Base-by-base conservation (phyloP, 2,113 vertebrate species). In the Xyliphius kryptos region DNA sequence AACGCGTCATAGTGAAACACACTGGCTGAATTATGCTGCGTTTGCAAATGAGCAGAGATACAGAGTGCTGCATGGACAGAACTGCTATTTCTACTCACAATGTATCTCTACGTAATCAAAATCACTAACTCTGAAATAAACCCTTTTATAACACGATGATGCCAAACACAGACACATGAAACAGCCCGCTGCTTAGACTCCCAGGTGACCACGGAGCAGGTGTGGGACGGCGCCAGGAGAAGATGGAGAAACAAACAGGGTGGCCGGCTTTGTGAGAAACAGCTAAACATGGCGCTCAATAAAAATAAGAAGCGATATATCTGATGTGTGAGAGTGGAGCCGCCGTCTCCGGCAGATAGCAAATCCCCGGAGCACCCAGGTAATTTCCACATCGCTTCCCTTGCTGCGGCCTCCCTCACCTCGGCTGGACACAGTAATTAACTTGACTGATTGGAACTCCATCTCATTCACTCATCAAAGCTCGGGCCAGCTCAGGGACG, bases 401-500 rank as follows among this genome's bases (percentile, higher is more conserved):
- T 62, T 57, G 72, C 43, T 41, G 62, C 65, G 67, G 66, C 70
- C 55, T 70, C 71, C 71, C 73, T 77, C 77, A 79, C 76, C 73
- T 81, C 74, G 47, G 70, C 47, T 67, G 72, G 73, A 81, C 75
- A 76, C 68, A 78, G 76, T 82, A 84, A 86, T 86, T 83, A 88
- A 81, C 73, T 72, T 77, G 59, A 69, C 70, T 80, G 81, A 85
- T 79, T 79, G 76, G 78, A 82, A 75, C 79, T 77, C 66, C 59
- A 77, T 74, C 73, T 74, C 69, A 62, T 53, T 67, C 75, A 37
- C 46, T 77, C 77, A 83, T 81, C 77, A 74, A 71, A 71, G 61
- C 48, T 74, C 73, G 70, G 72, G 76, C 51, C 61, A 52, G 54
- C 63, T 9, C 57, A 22, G 76, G 74, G 75, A 76, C 56, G 16